Evolutionary conservation across 1,140 invertebrate species (phyloP).

Genomic region (Scaptomyza graminum): DNA sequence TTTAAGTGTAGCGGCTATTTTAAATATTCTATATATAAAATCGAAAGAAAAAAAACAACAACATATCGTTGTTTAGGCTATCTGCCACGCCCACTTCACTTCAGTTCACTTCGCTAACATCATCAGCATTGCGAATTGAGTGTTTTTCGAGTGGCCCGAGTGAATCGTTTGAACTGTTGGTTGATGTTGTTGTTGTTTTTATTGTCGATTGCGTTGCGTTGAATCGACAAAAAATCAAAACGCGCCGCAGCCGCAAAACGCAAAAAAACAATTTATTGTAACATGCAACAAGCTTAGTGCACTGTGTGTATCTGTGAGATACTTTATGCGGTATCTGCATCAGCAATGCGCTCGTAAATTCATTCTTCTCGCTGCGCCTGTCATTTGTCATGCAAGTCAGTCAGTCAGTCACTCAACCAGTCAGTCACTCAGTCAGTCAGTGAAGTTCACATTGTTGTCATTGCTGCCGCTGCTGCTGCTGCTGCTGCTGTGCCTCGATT

Average conservation of each 20-base stretch:
- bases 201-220: constrained; percentile 31
- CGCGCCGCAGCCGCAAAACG: constrained; percentile 23
- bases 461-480: constrained; percentile 23
- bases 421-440: constrained; percentile 40
- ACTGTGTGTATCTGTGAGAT: constrained; percentile 56
- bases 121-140: not conserved
- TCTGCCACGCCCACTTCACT: constrained; percentile 1
- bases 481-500: constrained; percentile 36
- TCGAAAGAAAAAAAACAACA: not conserved
- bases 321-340: constrained; percentile 77
- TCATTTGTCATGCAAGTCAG: constrained; percentile 70
- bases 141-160: constrained; percentile 18
- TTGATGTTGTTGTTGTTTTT: constrained; percentile 2
- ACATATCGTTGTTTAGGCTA: not conserved
- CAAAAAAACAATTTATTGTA: constrained; percentile 36
- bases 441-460: constrained; percentile 44
- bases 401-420: constrained; percentile 53
- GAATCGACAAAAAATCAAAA: constrained; percentile 31
- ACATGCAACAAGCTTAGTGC: constrained; percentile 46
- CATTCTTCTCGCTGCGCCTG: constrained; percentile 45
- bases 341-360: constrained; percentile 69
- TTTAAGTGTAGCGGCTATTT: too few species aligned
- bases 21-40: not conserved
- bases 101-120: too few species aligned
- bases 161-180: constrained; percentile 31